phyloP scores from a whole-genome alignment of 2,888 invertebrate species.

The Dynastes grantii region DNA sequence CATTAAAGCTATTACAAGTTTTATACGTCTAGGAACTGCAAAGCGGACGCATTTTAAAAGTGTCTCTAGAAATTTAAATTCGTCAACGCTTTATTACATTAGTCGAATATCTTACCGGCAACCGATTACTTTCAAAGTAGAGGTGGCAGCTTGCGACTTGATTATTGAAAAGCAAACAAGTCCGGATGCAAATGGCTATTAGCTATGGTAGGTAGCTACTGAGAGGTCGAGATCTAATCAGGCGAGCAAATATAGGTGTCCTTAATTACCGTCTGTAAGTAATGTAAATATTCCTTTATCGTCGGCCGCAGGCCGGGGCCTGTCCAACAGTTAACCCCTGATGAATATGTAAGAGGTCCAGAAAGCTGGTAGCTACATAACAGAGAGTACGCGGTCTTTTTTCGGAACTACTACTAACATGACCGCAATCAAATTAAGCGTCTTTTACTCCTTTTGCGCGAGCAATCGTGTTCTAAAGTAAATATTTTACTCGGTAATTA shows the following conservation, averaged over 20 bases:
- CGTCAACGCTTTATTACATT: neutral
- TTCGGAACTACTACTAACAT: constrained; percentile 46
- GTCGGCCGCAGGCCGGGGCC: constrained; percentile 67
- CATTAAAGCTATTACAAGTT: neutral
- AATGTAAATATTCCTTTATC: constrained; percentile 71
- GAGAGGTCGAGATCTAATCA: constrained; percentile 68
- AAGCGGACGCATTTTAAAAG: neutral
- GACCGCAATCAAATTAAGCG: constrained; percentile 47
- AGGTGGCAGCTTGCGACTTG: constrained; percentile 62
- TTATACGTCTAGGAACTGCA: neutral
- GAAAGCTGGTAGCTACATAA: constrained; percentile 55
- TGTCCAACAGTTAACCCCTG: constrained; percentile 68
- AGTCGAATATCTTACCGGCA: constrained; percentile 13
- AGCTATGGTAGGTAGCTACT: constrained; percentile 52
- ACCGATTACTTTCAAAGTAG: constrained; percentile 6
- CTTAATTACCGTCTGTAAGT: constrained; percentile 70
- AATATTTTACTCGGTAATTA: constrained; percentile 46
- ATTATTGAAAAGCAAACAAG: constrained; percentile 68
- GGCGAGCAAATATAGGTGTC: constrained; percentile 70
- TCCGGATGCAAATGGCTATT: constrained; percentile 68
- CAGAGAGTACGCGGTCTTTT: constrained; percentile 32
- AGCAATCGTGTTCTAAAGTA: constrained; percentile 36
- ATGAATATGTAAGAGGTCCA: constrained; percentile 69
- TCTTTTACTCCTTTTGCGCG: constrained; percentile 42
- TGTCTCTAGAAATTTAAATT: neutral